Percentiles rank a stretch among this genome's conserved stretches.
Evolutionary conservation across 2,113 vertebrate species (phyloP).

Genomic region (Monarcha castaneiventris): DNA sequence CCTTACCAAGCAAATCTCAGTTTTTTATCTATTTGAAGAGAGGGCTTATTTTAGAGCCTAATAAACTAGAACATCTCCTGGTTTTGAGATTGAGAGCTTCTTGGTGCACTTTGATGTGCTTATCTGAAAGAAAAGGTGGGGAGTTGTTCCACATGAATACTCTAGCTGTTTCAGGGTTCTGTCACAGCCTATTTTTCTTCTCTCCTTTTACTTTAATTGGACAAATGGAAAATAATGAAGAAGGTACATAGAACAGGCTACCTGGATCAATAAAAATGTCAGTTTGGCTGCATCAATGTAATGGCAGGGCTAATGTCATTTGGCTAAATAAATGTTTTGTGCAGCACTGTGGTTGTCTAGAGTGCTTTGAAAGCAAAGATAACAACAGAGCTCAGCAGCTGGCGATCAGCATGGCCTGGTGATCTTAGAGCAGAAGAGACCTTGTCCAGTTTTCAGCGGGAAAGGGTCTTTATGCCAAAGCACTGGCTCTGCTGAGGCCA

Average conservation of each 20-base stretch:
- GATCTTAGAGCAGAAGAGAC: not conserved
- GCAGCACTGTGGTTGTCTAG: not conserved
- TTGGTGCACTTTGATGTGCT: not conserved
- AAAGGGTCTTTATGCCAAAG: not conserved
- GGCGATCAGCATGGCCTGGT: not conserved
- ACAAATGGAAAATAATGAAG: slow-evolving; percentile 46
- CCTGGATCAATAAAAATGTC: slow-evolving; percentile 22
- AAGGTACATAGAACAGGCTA: not conserved
- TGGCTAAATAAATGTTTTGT: slow-evolving; percentile 28
- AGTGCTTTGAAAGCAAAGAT: not conserved
- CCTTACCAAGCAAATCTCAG: not conserved
- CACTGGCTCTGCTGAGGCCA: not conserved
- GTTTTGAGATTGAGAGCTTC: not conserved
- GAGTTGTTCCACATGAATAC: not conserved
- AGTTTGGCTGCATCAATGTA: not conserved
- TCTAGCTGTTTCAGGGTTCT: not conserved
- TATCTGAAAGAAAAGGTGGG: slow-evolving; percentile 4
- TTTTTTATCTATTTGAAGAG: not conserved
- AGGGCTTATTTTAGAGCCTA: not conserved
- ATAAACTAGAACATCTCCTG: not conserved
- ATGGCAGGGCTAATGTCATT: not conserved
- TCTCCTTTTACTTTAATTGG: slow-evolving; percentile 2
- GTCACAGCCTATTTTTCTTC: not conserved
- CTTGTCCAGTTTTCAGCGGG: not conserved
- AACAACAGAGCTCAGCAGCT: not conserved